These are phyloP conservation scores for Zophobas morio DNA, from an alignment of 1,140 invertebrate species.

Conservation along the genomic window DNA sequence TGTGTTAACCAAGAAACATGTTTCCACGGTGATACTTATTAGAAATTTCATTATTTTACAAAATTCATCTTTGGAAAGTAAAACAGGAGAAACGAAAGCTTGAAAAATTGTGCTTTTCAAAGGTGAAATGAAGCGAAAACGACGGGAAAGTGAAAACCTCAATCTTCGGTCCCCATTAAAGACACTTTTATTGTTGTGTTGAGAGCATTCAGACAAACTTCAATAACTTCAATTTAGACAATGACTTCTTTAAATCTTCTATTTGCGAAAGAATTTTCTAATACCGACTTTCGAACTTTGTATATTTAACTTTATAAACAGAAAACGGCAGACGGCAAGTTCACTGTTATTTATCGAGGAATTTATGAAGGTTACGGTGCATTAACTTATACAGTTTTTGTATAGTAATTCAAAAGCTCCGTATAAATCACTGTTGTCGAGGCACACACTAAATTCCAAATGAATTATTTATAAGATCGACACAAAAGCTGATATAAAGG, in stretches of 20 bases:
- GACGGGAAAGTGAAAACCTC: constrained; percentile 1
- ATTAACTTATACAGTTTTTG: constrained; percentile 38
- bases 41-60: too few relatives aligned
- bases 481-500: constrained; percentile 43
- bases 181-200: constrained; percentile 7
- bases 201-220: constrained; percentile 4
- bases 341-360: not conserved
- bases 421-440: constrained; percentile 41
- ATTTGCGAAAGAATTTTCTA: constrained; percentile 10
- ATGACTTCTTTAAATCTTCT: not conserved
- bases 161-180: not conserved
- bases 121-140: constrained; percentile 13
- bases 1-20: too few relatives aligned
- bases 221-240: not conserved
- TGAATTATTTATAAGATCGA: constrained; percentile 45
- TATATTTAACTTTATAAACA: not conserved
- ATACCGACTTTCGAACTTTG: not conserved
- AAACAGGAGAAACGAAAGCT: not conserved
- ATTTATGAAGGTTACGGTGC: constrained; percentile 1
- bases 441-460: constrained; percentile 35
- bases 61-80: not conserved
- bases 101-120: not conserved
- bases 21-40: too few relatives aligned
- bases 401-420: constrained; percentile 35
- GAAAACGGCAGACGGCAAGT: not conserved